phyloP scores from a whole-genome alignment of 2,113 vertebrate species.

The Cyanoramphus novaezelandiae region DNA sequence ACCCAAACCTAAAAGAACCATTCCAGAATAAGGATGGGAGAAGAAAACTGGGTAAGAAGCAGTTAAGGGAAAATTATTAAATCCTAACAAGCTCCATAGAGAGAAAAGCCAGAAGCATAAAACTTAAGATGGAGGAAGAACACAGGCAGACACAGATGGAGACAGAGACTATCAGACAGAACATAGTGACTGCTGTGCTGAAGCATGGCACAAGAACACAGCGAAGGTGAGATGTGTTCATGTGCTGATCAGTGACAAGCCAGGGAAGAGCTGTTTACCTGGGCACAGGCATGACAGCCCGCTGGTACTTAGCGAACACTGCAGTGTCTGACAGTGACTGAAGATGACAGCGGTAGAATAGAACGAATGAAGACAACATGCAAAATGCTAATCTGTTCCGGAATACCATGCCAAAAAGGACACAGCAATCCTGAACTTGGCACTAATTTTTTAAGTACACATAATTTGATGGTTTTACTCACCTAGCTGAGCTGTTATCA shows the following conservation, averaged over 20 bases:
- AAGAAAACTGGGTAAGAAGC: not conserved
- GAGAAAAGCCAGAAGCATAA: not conserved
- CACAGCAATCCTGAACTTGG: not conserved
- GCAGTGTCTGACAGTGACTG: not conserved
- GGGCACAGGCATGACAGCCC: not conserved
- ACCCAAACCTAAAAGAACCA: not conserved
- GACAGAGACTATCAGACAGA: rapidly evolving
- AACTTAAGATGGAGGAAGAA: not conserved
- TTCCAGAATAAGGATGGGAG: not conserved
- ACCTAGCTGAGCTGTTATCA: constrained; percentile 83
- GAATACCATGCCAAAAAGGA: not conserved
- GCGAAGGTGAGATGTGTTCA: not conserved
- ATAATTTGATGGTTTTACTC: not conserved
- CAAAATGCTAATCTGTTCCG: not conserved
- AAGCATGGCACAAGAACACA: not conserved
- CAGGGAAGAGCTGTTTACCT: not conserved
- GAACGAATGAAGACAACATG: not conserved
- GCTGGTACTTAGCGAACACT: not conserved
- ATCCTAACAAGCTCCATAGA: not conserved
- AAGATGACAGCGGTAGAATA: not conserved
- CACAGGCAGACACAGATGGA: not conserved
- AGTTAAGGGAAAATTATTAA: not conserved
- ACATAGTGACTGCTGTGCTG: not conserved
- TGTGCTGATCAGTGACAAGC: not conserved
- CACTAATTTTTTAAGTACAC: not conserved